A percentile compares a stretch with the other conserved stretches of the same genome.
phyloP scores from a whole-genome alignment of 2,797 vertebrate species.

The Myotis pilosus region DNA sequence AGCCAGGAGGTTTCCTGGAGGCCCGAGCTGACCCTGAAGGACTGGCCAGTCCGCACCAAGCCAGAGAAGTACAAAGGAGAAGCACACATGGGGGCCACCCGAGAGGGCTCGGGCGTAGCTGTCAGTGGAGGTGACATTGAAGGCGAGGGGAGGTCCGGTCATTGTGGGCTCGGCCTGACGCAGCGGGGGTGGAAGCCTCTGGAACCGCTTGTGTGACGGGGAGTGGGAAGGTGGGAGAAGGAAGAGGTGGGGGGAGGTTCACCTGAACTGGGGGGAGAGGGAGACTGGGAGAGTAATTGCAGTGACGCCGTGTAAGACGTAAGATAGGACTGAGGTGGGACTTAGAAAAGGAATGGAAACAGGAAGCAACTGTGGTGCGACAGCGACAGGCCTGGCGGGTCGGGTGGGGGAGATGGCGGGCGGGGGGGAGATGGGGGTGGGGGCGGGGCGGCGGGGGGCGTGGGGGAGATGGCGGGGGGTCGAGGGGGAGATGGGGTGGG shows the following conservation, averaged over 20 bases:
- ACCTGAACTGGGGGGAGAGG: neutral
- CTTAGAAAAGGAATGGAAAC: no score
- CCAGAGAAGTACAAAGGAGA: neutral
- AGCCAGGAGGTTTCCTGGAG: neutral
- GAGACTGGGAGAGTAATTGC: rapidly evolving
- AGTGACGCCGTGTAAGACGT: rapidly evolving
- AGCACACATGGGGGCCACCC: neutral
- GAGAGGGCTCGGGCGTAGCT: rapidly evolving
- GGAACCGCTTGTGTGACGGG: neutral
- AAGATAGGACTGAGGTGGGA: rapidly evolving
- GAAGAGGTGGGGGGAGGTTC: neutral
- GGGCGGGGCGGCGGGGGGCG: neutral
- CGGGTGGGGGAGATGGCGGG: rapidly evolving
- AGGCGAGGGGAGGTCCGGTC: no score
- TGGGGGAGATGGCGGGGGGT: neutral
- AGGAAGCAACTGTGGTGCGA: rapidly evolving
- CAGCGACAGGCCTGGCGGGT: no score
- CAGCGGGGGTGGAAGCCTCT: neutral
- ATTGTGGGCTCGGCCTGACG: rapidly evolving
- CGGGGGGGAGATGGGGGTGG: no score
- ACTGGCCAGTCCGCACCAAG: neutral
- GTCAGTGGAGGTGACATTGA: neutral
- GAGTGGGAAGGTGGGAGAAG: rapidly evolving
- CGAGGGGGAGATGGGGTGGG: no score
- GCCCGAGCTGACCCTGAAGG: neutral